Percentiles rank a stretch among this genome's conserved stretches.
phyloP scores from a whole-genome alignment of 2,888 invertebrate species.

The Monoplex corrugatus region DNA sequence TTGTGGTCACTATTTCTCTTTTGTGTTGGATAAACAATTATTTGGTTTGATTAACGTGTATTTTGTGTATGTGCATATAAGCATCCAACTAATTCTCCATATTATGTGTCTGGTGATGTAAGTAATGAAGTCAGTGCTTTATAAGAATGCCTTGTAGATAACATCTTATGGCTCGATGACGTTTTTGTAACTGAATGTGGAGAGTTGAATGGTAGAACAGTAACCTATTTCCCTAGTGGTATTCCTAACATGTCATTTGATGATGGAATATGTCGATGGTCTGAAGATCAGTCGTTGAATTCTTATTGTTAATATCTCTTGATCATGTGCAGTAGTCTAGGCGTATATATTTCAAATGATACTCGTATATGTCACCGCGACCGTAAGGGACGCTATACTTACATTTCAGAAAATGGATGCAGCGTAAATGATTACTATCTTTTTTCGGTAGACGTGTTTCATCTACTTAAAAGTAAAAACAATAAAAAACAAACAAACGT shows the following conservation, averaged over 20 bases:
- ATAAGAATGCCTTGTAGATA: background rate
- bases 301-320: background rate
- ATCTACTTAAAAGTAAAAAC: background rate
- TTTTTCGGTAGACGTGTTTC: background rate
- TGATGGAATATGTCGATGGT: background rate
- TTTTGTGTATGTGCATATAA: background rate
- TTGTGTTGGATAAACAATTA: background rate
- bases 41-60: background rate
- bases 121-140: background rate
- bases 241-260: background rate
- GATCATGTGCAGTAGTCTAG: background rate
- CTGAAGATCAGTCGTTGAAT: background rate
- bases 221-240: background rate
- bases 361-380: background rate
- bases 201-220: background rate
- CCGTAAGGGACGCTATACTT: background rate
- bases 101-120: background rate
- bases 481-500: background rate
- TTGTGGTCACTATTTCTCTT: background rate
- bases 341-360: background rate
- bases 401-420: background rate
- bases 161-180: background rate
- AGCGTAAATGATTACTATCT: background rate
- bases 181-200: background rate
- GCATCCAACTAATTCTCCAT: background rate